Base-by-base conservation (phyloP, 2,113 vertebrate genomes). In the Sebastes fasciatus region DNA sequence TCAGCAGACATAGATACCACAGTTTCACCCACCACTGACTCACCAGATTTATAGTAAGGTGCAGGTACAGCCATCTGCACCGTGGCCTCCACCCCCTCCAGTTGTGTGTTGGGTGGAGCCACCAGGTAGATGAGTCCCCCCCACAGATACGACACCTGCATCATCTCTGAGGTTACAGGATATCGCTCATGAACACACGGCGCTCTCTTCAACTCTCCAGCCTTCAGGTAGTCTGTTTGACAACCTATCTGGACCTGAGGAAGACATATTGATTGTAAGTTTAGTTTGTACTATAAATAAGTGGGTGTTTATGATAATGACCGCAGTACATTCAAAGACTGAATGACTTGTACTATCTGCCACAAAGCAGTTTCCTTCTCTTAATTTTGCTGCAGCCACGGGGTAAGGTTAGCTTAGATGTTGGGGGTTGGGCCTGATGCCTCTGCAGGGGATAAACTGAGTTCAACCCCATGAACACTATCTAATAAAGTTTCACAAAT, bases 21-120 rank as follows among this genome's bases (percentile, higher is more conserved):
- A 34, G 8, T 13, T 40, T 23, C 2, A 62, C 9, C 7, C 6
- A 40, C 10, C 12, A 40, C 14, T 40, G 5, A 64, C 86, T 90
- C 84, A 96, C 94, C 95, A 66, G 93, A 91, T 77, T 94, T 96
- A 82, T 95, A 96, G 74, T 96, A 96, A 5, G 93, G 93, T 7
- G 91, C 94, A 55, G 79, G 84, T n/a, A 96, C 79, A 19, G 90
- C 86, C 1, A 90, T 84, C 82, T 96, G 88, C 45, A 96, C 84
- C 1, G 65, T 74, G 78, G 93, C 65, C 72, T 94, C 76, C 21
- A 88, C 1, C 4, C 68, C 84, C 0, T 89, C 52, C 51, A 93
- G 77, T 13, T 92, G 82, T 57, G 86, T 91, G 0, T 94, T 85
- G 8, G 88, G 74, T 60, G 94, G 95, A 8, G 93, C 90, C n/a